Base-by-base conservation (phyloP, 1,140 invertebrate species). In the Drosophila sulfurigaster region DNA sequence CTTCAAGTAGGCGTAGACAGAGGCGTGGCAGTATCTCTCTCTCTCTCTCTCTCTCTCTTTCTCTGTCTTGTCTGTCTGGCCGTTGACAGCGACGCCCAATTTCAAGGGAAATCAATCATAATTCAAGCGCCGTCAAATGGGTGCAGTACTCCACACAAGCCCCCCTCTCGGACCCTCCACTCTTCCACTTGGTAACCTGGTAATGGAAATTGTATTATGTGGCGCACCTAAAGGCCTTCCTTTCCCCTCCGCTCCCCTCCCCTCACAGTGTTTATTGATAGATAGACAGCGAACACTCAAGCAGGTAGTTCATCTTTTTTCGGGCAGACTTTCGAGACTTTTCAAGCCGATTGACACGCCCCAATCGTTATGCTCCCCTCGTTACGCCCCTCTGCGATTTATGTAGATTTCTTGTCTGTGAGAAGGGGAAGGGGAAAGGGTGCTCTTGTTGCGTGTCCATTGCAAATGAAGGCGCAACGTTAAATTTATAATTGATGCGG, bases 401-500 rank as follows among this genome's bases (percentile, higher is more conserved):
- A 78, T 78, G 30, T 46, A 57, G 65, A 74, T 78, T 78, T 60
- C 20, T 52, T 48, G 45, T 49, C 28, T 56, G 58, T 30, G 30
- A 3, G 25, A 20, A 20, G 20, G 20, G 3, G 20, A 20, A 1
- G 20, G 20, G 20, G 20, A 0, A 4, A 25, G 3, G 20, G 20
- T 3, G 20, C 20, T 25, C 38, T 58, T 70, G 51, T 75, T 78
- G 83, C 83, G 82, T 87, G 82, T 73, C 75, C 68, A 56, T 45
- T 54, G 43, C 45, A 52, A 69, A 85, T 69, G 63, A 65, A 68
- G 43, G 45, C 49, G 58, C 41, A 72, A 68, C 58, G 38, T 72
- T 64, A 64, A 78, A 80, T 78, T 88, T 88, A 80, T 87, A 87
- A 88, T 88, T 87, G 79, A 73, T 80, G 77, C 81, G 52, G 43